phyloP scores from a whole-genome alignment of 1,140 invertebrate species.

The Drosophila truncata region DNA sequence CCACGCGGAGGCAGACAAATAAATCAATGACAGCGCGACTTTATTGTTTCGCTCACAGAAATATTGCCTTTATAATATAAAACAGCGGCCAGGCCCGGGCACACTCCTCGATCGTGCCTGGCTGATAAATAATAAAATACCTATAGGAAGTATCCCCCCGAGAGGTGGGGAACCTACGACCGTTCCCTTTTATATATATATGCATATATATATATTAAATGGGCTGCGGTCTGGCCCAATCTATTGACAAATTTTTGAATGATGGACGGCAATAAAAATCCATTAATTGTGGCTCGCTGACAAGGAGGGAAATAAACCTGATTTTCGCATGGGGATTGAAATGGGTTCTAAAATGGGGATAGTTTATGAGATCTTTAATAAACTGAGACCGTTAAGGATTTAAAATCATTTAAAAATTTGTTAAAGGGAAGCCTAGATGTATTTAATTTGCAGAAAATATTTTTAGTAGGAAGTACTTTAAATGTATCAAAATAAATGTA shows the following conservation, averaged over 20 bases:
- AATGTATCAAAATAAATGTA: not conserved
- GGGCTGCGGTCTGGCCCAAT: conserved; percentile 68
- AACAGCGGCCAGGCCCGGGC: conserved; percentile 49
- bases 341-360: conserved; percentile 1
- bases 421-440: not conserved
- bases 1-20: conserved; percentile 79
- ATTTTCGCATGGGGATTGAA: conserved; percentile 11
- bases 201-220: conserved; percentile 65
- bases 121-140: conserved; percentile 81
- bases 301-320: conserved; percentile 15
- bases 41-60: conserved; percentile 84
- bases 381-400: not conserved
- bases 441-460: not conserved
- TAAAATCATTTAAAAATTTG: not conserved
- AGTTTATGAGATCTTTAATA: no score
- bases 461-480: not conserved
- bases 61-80: conserved; percentile 83
- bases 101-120: conserved; percentile 58
- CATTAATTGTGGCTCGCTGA: conserved; percentile 61
- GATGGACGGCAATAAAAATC: conserved; percentile 80
- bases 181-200: conserved; percentile 38
- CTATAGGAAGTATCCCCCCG: conserved; percentile 62
- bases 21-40: conserved; percentile 84
- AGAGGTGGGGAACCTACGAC: conserved; percentile 8
- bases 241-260: conserved; percentile 80